Percentiles rank a stretch among this genome's conserved stretches.
Evolutionary conservation across 2,113 vertebrate genomes (phyloP).

Genomic region (Gobius niger): DNA sequence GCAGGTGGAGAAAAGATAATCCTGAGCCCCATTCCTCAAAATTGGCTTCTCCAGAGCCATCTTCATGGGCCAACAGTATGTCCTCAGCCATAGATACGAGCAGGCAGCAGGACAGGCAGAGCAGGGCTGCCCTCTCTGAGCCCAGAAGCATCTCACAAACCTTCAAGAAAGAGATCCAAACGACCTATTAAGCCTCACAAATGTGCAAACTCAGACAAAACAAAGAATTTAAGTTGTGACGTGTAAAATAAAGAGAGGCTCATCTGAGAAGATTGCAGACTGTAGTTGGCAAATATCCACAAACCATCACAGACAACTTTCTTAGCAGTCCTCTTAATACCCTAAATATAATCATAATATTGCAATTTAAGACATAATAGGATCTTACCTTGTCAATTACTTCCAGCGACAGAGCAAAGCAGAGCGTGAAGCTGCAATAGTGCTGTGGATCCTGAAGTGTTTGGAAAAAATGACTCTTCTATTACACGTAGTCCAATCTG

Average conservation of each 20-base stretch:
- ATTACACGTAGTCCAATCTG: constrained; percentile 30
- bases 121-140: constrained; percentile 40
- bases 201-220: not conserved
- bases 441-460: constrained; percentile 53
- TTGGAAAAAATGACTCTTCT: constrained; percentile 78
- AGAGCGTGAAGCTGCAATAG: constrained; percentile 19
- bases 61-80: constrained; percentile 7
- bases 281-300: not conserved
- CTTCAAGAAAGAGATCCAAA: not conserved
- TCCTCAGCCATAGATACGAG: constrained; percentile 49
- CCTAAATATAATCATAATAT: too few relatives aligned
- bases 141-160: constrained; percentile 53
- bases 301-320: not conserved
- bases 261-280: not conserved
- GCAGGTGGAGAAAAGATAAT: constrained; percentile 64
- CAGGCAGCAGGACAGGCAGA: constrained; percentile 61
- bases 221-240: not conserved
- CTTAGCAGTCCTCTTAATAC: too few relatives aligned
- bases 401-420: constrained; percentile 14
- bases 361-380: too few relatives aligned
- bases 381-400: constrained; percentile 58
- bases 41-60: constrained; percentile 40
- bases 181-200: not conserved
- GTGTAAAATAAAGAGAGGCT: too few relatives aligned
- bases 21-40: constrained; percentile 75